Evolutionary conservation across 2,888 invertebrate genomes (phyloP), one percentile per base, ranked within the genome.

Genomic region (Aelia acuminata): DNA sequence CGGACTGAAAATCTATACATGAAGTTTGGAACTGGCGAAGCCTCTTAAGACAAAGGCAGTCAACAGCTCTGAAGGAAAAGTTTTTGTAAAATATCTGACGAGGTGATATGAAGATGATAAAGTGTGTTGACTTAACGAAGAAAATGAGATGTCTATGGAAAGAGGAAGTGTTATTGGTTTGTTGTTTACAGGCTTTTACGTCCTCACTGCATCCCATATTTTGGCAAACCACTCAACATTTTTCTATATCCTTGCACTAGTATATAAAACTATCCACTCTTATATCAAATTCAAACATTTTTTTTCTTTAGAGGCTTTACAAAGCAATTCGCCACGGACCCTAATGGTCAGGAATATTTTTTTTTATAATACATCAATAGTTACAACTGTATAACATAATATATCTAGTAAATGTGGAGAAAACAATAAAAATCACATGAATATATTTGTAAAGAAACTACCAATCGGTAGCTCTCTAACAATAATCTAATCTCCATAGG

Each of bases 101-200:
- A 63, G 63, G 63, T 63, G 63, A 63, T 63, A 63, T 63, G 63
- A 63, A 63, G 63, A 63, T 63, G 63, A 63, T 63, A 63, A 63
- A 63, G 63, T 18, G 18, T 63, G 63, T 63, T 63, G 63, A 63
- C 63, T 63, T 63, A 63, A 63, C 63, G 31, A 63, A 63, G 63
- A 63, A 63, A 63, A 63, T 63, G 63, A 63, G 63, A 63, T 63
- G 63, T 63, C 63, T 63, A 63, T 63, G 63, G 63, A 63, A 63
- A 63, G 63, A 63, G 63, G 8, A 63, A 63, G 63, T 63, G 63
- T 63, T 63, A 63, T 63, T 63, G 63, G 63, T 63, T 63, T 63
- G 31, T 63, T 63, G 63, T 63, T 63, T 63, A 31, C 63, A 63
- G 31, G 63, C 63, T 63, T 63, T 63, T 63, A 63, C 63, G 31